Percentiles rank a stretch among this genome's conserved stretches.
phyloP scores from a whole-genome alignment of 2,888 invertebrate genomes.

The Drosophila monieri region DNA sequence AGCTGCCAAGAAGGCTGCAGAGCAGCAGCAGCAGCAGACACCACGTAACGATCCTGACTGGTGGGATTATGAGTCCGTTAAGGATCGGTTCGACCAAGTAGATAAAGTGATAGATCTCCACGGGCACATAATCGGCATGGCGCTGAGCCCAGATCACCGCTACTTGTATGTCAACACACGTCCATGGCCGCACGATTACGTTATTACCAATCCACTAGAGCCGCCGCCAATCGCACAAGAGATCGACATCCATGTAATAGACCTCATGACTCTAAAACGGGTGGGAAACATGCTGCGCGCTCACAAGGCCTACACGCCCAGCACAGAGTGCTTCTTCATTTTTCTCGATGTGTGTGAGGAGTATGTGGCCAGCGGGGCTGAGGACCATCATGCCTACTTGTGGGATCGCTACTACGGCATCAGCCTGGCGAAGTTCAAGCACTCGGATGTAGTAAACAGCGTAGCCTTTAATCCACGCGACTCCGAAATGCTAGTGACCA shows the following conservation, averaged over 20 bases:
- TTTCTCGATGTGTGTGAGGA: slow-evolving; percentile 92
- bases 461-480: slow-evolving; percentile 93
- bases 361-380: slow-evolving; percentile 94
- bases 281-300: slow-evolving; percentile 91
- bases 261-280: slow-evolving; percentile 89
- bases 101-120: slow-evolving; percentile 93
- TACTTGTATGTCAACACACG: slow-evolving; percentile 93
- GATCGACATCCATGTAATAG: slow-evolving; percentile 94
- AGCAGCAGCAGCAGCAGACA: slow-evolving; percentile 71
- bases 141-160: slow-evolving; percentile 92
- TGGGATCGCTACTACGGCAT: slow-evolving; percentile 94
- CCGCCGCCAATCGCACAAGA: slow-evolving; percentile 94
- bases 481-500: slow-evolving; percentile 92
- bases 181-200: slow-evolving; percentile 91
- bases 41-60: slow-evolving; percentile 87
- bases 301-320: slow-evolving; percentile 92
- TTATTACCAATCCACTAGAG: slow-evolving; percentile 89
- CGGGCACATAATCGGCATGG: slow-evolving; percentile 95
- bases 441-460: slow-evolving; percentile 92
- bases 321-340: slow-evolving; percentile 94
- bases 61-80: slow-evolving; percentile 88
- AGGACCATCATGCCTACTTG: slow-evolving; percentile 92
- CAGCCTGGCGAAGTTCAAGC: slow-evolving; percentile 90
- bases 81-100: slow-evolving; percentile 89
- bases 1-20: slow-evolving; percentile 84